phyloP scores from a whole-genome alignment of 2,113 vertebrate genomes.

The Scopus umbretta region DNA sequence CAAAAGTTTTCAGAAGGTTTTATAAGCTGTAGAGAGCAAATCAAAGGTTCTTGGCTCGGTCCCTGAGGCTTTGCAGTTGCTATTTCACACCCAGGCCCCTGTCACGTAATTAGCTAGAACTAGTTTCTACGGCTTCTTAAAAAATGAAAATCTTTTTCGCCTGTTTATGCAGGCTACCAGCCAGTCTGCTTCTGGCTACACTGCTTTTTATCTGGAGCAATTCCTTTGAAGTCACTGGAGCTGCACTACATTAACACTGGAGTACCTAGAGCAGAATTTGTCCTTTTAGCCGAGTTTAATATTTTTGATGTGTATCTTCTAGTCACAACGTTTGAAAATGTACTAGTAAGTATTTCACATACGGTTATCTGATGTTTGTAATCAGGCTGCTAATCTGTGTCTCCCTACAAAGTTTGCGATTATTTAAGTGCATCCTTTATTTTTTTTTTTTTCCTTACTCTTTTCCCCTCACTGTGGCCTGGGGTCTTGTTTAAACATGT shows the following conservation, averaged over 20 bases:
- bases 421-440: background rate
- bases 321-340: background rate
- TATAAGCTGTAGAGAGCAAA: background rate
- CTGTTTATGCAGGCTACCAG: constrained; percentile 22
- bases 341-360: background rate
- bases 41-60: background rate
- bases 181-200: background rate
- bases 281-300: background rate
- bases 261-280: background rate
- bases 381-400: background rate
- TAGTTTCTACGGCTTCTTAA: background rate
- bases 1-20: background rate
- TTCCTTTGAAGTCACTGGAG: background rate
- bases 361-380: background rate
- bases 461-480: background rate
- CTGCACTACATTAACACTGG: background rate
- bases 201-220: background rate
- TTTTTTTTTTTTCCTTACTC: too few species aligned
- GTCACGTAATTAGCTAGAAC: background rate
- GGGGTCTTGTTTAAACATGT: background rate
- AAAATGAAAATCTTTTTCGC: background rate
- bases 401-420: background rate
- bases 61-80: constrained; percentile 16
- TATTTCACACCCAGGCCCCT: constrained; percentile 41
- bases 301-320: background rate